Evolutionary conservation across 2,797 vertebrate genomes (phyloP).

Genomic region (Rhabdophis nuchalis): DNA sequence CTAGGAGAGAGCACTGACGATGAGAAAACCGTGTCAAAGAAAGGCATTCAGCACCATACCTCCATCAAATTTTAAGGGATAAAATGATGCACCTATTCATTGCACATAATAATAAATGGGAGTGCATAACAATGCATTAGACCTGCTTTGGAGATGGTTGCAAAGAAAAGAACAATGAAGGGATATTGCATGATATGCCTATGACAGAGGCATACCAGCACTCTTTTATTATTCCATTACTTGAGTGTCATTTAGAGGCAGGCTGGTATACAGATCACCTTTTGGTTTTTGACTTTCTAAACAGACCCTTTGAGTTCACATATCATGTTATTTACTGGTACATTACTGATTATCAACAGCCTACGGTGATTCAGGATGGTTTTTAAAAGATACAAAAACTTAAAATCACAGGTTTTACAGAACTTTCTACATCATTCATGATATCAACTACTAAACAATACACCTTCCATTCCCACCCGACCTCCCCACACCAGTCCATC

Average conservation of each 20-base stretch:
- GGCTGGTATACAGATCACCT: slow-evolving; percentile 24
- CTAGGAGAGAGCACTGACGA: not conserved
- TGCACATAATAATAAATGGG: not conserved
- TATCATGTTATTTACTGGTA: slow-evolving; percentile 6
- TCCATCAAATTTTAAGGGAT: not conserved
- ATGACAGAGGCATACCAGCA: not conserved
- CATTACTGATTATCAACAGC: slow-evolving; percentile 42
- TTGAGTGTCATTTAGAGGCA: not conserved
- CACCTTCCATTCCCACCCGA: not conserved
- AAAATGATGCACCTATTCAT: not conserved
- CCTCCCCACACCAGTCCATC: not conserved
- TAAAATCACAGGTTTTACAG: not conserved
- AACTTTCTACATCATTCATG: not conserved
- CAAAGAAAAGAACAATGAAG: not conserved
- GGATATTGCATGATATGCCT: not conserved
- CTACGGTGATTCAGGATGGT: slow-evolving; percentile 30
- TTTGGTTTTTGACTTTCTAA: slow-evolving; percentile 38
- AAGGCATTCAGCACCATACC: not conserved
- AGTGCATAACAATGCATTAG: not conserved
- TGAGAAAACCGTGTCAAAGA: not conserved
- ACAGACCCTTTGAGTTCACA: slow-evolving; percentile 35
- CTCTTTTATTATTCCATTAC: not conserved
- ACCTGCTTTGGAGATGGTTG: not conserved
- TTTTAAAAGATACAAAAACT: not conserved
- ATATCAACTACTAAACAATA: not conserved